phyloP scores from a whole-genome alignment of 1,140 invertebrate species.

The Philotrypesis tridentata region DNA sequence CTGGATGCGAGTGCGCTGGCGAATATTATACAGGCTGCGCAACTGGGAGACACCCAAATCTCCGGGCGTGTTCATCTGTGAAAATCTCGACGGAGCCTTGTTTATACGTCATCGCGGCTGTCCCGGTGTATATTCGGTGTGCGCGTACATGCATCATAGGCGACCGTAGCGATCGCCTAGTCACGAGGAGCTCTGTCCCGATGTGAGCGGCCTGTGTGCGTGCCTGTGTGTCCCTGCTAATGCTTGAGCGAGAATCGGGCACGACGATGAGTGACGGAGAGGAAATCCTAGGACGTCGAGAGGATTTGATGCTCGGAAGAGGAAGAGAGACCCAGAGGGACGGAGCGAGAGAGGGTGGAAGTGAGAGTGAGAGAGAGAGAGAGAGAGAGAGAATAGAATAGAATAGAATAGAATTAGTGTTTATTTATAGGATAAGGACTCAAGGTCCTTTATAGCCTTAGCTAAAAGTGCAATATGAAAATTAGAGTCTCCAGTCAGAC shows the following conservation, averaged over 20 bases:
- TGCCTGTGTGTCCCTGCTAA: background rate
- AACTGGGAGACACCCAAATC: background rate
- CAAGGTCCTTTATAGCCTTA: no score
- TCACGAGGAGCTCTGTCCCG: background rate
- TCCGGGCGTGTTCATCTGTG: background rate
- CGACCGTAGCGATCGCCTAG: background rate
- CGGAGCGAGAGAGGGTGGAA: no score
- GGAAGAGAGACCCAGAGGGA: background rate
- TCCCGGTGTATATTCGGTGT: background rate
- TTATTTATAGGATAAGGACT: no score
- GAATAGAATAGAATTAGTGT: no score
- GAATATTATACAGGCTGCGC: background rate
- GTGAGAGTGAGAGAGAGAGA: no score
- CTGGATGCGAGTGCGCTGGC: background rate
- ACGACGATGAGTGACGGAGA: background rate
- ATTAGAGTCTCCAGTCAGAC: no score
- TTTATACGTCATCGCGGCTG: background rate
- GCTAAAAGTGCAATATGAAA: no score
- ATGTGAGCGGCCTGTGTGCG: background rate
- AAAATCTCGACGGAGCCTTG: background rate
- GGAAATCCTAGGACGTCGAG: background rate
- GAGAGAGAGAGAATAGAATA: no score
- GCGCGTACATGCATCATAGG: background rate
- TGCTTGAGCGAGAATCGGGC: background rate
- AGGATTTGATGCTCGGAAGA: background rate